Percentiles rank a stretch among this genome's conserved stretches.
Conservation (phyloP, 2,113 vertebrate genomes). For the Neodontobutis hainanensis region DNA sequence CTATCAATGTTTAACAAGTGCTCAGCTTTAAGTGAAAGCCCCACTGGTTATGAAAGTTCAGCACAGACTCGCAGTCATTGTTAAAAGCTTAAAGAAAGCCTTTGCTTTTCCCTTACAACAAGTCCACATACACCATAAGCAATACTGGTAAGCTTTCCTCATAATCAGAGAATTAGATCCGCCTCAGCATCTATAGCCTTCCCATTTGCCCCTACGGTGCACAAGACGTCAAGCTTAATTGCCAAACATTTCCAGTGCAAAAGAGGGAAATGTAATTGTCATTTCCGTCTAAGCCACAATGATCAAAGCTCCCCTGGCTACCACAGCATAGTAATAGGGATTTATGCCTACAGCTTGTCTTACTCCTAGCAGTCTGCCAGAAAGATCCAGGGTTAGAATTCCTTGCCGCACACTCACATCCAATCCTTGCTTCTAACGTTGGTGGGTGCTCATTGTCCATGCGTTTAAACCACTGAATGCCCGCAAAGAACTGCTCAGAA, state of each 20-base stretch:
- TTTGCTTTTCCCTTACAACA: conserved; percentile 52
- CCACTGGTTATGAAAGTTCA: conserved; percentile 48
- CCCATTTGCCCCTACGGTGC: conserved; percentile 56
- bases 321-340: conserved; percentile 57
- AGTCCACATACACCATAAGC: conserved; percentile 57
- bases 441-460: conserved; percentile 30
- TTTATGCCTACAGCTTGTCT: conserved; percentile 65
- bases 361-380: conserved; percentile 50
- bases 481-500: not conserved
- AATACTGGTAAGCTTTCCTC: conserved; percentile 51
- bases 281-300: conserved; percentile 71
- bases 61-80: conserved; percentile 65
- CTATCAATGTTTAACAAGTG: conserved; percentile 71
- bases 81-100: conserved; percentile 70
- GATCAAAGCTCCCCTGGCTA: conserved; percentile 75
- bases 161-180: conserved; percentile 70
- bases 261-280: conserved; percentile 73
- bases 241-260: conserved; percentile 66
- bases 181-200: conserved; percentile 49
- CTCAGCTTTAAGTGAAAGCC: conserved; percentile 58
- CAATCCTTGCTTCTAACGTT: conserved; percentile 14
- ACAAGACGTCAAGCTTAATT: conserved; percentile 70
- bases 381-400: conserved; percentile 42
- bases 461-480: not conserved
- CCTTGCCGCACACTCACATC: conserved; percentile 23